These are phyloP conservation scores for Deladenus siricidicola DNA, from an alignment of 2,888 invertebrate genomes.

Conservation along the genomic window DNA sequence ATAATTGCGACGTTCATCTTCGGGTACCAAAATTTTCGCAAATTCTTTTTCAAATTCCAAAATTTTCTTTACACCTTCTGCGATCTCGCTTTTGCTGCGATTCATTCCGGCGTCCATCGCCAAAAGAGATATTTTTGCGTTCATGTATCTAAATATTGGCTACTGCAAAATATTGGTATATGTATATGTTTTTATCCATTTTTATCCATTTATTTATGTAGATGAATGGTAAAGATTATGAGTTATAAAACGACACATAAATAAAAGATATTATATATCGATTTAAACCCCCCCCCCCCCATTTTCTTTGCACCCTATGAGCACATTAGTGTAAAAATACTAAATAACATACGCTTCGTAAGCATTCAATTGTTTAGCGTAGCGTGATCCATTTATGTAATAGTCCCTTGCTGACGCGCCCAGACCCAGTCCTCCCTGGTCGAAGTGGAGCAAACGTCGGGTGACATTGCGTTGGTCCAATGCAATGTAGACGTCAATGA, in stretches of 20 bases:
- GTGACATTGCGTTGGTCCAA: slow-evolving; percentile 48
- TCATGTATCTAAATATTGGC: slow-evolving; percentile 32
- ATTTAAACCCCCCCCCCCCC: too few relatives aligned
- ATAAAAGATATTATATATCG: too few relatives aligned
- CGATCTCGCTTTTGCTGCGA: slow-evolving; percentile 33
- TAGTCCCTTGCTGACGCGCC: slow-evolving; percentile 50
- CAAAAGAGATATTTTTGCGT: slow-evolving; percentile 36
- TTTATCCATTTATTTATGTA: too few relatives aligned
- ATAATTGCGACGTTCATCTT: slow-evolving; percentile 48
- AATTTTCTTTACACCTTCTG: slow-evolving; percentile 43
- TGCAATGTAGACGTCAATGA: slow-evolving; percentile 50
- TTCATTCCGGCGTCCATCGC: slow-evolving; percentile 38
- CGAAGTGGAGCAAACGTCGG: slow-evolving; percentile 33
- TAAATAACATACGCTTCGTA: slow-evolving; percentile 26
- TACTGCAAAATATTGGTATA: too few relatives aligned
- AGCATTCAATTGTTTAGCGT: slow-evolving; percentile 49
- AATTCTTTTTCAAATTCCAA: slow-evolving; percentile 45
- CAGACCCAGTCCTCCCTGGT: slow-evolving; percentile 50
- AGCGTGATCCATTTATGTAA: slow-evolving; percentile 47
- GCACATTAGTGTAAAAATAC: too few relatives aligned
- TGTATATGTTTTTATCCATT: too few relatives aligned
- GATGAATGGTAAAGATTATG: too few relatives aligned
- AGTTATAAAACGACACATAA: too few relatives aligned
- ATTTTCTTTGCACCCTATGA: too few relatives aligned
- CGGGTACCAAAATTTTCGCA: slow-evolving; percentile 44